Evolutionary conservation across 2,888 invertebrate genomes (phyloP).

Genomic region (Athalia rosae): DNA sequence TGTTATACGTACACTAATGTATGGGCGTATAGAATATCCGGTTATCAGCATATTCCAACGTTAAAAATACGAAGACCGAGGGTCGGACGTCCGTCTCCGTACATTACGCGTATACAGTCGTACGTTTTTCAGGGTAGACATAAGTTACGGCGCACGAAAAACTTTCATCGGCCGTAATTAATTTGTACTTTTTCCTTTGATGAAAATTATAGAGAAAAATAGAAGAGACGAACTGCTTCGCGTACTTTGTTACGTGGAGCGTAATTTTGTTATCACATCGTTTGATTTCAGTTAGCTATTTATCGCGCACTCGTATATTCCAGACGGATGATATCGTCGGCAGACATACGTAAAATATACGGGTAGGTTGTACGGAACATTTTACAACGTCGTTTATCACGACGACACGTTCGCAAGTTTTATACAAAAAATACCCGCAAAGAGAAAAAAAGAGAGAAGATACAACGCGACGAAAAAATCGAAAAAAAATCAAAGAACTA

Average conservation of each 20-base stretch:
- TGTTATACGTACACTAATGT: constrained; percentile 44
- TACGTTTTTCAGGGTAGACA: background rate
- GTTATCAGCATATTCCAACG: constrained; percentile 61
- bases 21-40: constrained; percentile 51
- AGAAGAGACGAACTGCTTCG: no score
- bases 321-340: no score
- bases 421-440: background rate
- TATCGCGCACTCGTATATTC: no score
- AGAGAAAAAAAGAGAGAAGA: background rate
- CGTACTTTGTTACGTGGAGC: no score
- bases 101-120: background rate
- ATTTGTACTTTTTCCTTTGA: no score
- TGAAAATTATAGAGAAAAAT: no score
- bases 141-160: background rate
- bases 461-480: background rate
- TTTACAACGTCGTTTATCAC: constrained; percentile 15
- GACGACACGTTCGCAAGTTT: constrained; percentile 19
- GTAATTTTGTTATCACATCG: no score
- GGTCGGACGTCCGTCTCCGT: background rate
- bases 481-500: background rate
- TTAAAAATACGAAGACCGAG: constrained; percentile 13
- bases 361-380: background rate
- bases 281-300: background rate
- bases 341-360: background rate
- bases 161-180: background rate